Evolutionary conservation across 2,888 invertebrate genomes (phyloP), one percentile per base, ranked within the genome.

Genomic region (Heliconius aoede): DNA sequence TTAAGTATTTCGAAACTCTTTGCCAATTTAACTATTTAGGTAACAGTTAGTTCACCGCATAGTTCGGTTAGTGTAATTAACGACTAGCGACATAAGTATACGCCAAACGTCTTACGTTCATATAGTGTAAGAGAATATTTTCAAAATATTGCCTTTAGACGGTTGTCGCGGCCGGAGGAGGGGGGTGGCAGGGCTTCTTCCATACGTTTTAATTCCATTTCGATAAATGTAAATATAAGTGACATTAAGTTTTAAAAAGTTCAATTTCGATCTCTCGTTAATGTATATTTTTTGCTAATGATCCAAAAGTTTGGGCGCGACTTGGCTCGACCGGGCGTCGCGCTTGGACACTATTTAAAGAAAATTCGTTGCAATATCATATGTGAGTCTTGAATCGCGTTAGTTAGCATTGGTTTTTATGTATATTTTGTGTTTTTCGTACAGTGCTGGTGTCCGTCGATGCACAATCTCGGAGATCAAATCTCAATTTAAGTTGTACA

Each of bases 61-160:
- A 89, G 91, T 87, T 90, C 93, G 93, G 93, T 92, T 94, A 94
- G 93, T 92, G 91, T 93, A 93, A 94, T 93, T 91, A 88, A 92
- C 90, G 90, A 90, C 86, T 94, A 94, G 94, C 91, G 88, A 93
- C 89, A 91, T 94, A 94, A 94, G 94, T 94, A 94, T 94, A 94
- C 94, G 94, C 94, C 94, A 94, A 94, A 94, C 94, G 94, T 94
- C 88, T 93, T 94, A 94, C 94, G 94, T 94, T 94, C 94, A 90
- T 90, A 87, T 91, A 91, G 90, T 76, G 83, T 88, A 94, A 92
- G 93, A 90, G 87, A 90, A 93, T 93, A 94, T 94, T 93, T 94
- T 93, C 89, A 92, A 94, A 93, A 92, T 90, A 91, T 93, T 93
- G 93, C 94, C 94, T 94, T 93, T 93, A 93, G 90, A 90, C 88